Evolutionary conservation across 1,140 invertebrate species (phyloP).

Genomic region (Drosophila parabipectinata): DNA sequence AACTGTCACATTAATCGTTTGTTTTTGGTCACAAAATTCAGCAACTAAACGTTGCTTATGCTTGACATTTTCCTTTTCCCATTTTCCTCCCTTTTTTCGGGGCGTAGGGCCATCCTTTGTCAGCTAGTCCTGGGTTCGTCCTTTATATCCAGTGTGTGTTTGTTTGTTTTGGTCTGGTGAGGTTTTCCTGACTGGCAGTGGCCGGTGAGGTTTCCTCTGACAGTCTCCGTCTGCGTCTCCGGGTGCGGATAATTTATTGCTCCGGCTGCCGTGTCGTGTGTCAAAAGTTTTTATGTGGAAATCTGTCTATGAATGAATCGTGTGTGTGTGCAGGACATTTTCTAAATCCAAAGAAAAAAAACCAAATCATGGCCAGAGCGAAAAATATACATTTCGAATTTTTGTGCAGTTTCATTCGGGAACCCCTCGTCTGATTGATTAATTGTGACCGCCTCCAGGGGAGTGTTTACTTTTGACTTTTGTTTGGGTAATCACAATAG

Average conservation of each 20-base stretch:
- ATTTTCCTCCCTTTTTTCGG: slow-evolving; percentile 47
- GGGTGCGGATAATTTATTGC: slow-evolving; percentile 74
- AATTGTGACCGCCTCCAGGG: slow-evolving; percentile 57
- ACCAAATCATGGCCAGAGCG: slow-evolving; percentile 63
- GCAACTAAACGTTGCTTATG: slow-evolving; percentile 71
- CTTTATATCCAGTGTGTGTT: slow-evolving; percentile 50
- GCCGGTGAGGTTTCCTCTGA: slow-evolving; percentile 35
- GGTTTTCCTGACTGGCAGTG: slow-evolving; percentile 45
- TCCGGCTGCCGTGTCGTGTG: slow-evolving; percentile 75
- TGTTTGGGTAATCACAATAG: slow-evolving; percentile 51
- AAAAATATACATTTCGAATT: slow-evolving; percentile 63
- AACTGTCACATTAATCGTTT: slow-evolving; percentile 83
- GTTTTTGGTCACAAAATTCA: slow-evolving; percentile 81
- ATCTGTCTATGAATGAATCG: slow-evolving; percentile 79
- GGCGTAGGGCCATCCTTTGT: slow-evolving; percentile 45
- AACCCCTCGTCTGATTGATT: slow-evolving; percentile 56
- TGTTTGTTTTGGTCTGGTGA: slow-evolving; percentile 70
- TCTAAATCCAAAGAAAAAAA: slow-evolving; percentile 30
- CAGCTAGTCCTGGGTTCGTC: slow-evolving; percentile 20
- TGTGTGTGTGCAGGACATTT: slow-evolving; percentile 50
- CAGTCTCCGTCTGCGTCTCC: slow-evolving; percentile 29
- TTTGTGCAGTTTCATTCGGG: slow-evolving; percentile 65
- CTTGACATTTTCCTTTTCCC: slow-evolving; percentile 39
- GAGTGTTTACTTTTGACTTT: slow-evolving; percentile 72
- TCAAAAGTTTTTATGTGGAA: slow-evolving; percentile 78